Conservation (phyloP, 2,113 vertebrate genomes). For the Eudyptes chrysolophus region DNA sequence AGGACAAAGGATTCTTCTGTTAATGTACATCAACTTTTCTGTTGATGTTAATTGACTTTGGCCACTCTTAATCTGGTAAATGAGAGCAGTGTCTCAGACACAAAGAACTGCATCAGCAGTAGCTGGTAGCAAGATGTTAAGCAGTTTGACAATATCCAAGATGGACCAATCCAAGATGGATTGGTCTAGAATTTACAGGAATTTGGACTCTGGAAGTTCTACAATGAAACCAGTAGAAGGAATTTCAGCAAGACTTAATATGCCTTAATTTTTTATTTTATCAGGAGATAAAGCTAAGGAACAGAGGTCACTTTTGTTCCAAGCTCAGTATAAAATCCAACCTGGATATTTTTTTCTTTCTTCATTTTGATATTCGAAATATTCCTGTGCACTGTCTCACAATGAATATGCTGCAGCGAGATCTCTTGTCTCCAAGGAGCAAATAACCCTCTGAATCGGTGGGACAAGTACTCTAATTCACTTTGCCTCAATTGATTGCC, state of each 20-base stretch:
- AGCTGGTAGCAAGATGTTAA: background rate
- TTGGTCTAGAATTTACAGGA: background rate
- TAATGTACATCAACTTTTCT: background rate
- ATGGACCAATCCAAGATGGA: background rate
- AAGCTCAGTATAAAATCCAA: background rate
- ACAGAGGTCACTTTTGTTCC: background rate
- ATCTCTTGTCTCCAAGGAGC: background rate
- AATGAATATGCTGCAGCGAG: background rate
- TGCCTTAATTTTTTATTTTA: background rate
- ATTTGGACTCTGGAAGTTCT: background rate
- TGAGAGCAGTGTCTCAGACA: background rate
- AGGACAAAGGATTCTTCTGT: background rate
- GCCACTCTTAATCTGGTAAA: background rate
- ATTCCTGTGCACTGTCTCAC: background rate
- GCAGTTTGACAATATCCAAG: background rate
- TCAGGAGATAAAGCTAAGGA: background rate
- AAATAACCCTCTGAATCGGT: background rate
- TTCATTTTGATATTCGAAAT: background rate
- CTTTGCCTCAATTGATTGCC: slow-evolving; percentile 31
- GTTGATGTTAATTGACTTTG: background rate
- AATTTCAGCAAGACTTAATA: background rate
- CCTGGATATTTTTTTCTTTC: background rate
- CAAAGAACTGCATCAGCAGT: background rate
- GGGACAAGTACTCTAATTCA: slow-evolving; percentile 42
- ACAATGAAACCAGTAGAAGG: background rate